A percentile compares a stretch with the other conserved stretches of the same genome.
Evolutionary conservation across 2,888 invertebrate genomes (phyloP).

Genomic region (Plemyria rubiginata): DNA sequence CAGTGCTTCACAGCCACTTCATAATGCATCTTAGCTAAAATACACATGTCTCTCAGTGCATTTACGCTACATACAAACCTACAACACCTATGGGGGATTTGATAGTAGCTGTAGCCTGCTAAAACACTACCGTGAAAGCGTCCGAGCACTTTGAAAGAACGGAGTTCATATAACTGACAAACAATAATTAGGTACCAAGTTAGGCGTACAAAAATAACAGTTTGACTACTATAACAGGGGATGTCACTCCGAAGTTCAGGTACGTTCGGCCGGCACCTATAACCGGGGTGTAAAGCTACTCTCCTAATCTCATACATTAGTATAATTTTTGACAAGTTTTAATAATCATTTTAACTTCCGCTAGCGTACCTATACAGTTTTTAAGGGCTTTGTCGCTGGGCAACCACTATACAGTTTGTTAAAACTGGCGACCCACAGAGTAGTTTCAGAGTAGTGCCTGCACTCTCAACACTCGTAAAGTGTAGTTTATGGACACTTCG

Average conservation of each 20-base stretch:
- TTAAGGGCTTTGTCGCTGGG: too few species aligned
- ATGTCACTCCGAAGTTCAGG: too few species aligned
- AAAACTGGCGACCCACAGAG: neutral
- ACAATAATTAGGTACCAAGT: too few species aligned
- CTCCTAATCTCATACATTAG: too few species aligned
- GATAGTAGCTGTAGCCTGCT: slow-evolving; percentile 26
- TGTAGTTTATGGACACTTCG: slow-evolving; percentile 38
- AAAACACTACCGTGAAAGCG: slow-evolving; percentile 28
- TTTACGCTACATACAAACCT: slow-evolving; percentile 26
- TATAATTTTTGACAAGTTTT: too few species aligned
- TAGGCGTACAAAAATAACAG: too few species aligned
- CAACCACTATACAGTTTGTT: too few species aligned
- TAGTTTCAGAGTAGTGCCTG: slow-evolving; percentile 31
- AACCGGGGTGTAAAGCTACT: too few species aligned
- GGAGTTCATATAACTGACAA: neutral
- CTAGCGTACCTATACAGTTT: too few species aligned
- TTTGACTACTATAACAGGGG: too few species aligned
- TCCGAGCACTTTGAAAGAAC: neutral
- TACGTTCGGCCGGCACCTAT: too few species aligned
- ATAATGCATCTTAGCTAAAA: slow-evolving; percentile 37
- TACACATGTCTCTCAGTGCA: slow-evolving; percentile 31
- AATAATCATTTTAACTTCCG: too few species aligned
- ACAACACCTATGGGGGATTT: slow-evolving; percentile 28
- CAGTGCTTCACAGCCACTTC: slow-evolving; percentile 30
- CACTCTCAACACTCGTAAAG: slow-evolving; percentile 39